Evolutionary conservation across 2,888 invertebrate species (phyloP).

Genomic region (Ectemnius cavifrons): DNA sequence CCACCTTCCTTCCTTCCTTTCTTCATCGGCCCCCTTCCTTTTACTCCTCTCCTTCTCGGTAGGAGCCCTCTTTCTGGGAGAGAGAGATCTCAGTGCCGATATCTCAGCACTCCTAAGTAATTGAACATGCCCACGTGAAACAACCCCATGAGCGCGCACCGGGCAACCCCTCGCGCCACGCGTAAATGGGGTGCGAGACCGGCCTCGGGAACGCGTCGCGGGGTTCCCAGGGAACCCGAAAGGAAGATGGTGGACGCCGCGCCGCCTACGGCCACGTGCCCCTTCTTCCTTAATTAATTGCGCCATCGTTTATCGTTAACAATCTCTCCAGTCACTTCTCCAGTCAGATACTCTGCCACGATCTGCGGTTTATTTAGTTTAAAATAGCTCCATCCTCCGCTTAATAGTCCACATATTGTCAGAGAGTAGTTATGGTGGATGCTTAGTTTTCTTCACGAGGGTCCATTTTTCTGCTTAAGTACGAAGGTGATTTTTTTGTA

Average conservation of each 20-base stretch:
- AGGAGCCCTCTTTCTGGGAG: constrained; percentile 8
- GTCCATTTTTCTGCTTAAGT: too few species aligned
- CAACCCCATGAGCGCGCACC: constrained; percentile 38
- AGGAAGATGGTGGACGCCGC: constrained; percentile 59
- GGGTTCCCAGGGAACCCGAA: constrained; percentile 16
- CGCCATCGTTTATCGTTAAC: too few species aligned
- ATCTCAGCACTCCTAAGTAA: constrained; percentile 45
- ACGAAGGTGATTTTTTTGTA: too few species aligned
- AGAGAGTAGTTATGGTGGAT: too few species aligned
- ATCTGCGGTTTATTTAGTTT: too few species aligned
- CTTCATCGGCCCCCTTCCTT: constrained; percentile 31
- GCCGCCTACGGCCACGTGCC: constrained; percentile 48
- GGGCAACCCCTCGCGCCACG: neutral
- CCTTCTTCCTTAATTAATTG: too few species aligned
- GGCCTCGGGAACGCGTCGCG: too few species aligned
- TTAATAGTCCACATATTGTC: too few species aligned
- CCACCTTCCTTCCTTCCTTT: constrained; percentile 47
- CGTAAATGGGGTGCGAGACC: neutral
- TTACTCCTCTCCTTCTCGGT: constrained; percentile 22
- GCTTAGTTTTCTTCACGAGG: too few species aligned
- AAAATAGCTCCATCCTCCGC: too few species aligned
- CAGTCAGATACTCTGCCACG: too few species aligned
- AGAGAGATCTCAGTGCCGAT: neutral
- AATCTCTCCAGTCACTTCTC: too few species aligned
- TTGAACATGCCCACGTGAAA: constrained; percentile 61